These are phyloP conservation scores for Drosophila ironensis DNA, from an alignment of 1,140 invertebrate genomes.

Conservation along the genomic window DNA sequence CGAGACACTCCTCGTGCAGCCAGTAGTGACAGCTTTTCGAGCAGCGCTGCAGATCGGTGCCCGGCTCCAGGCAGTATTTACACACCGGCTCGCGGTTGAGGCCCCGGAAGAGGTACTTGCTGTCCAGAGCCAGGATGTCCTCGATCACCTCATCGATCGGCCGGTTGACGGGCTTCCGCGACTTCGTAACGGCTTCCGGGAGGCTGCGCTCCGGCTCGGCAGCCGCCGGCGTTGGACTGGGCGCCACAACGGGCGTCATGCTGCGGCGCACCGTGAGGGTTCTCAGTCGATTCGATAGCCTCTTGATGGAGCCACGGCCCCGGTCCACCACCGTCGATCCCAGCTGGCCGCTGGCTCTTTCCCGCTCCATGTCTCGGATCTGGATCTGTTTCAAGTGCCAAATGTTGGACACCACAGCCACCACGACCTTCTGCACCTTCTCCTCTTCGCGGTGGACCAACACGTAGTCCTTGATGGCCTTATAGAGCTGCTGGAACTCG, in stretches of 20 bases:
- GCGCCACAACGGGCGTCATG: slow-evolving; percentile 39
- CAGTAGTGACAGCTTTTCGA: slow-evolving; percentile 82
- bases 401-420: slow-evolving; percentile 51
- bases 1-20: slow-evolving; percentile 82
- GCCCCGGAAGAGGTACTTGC: slow-evolving; percentile 84
- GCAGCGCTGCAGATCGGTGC: slow-evolving; percentile 83
- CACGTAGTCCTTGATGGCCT: slow-evolving; percentile 58
- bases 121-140: slow-evolving; percentile 71
- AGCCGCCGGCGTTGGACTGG: slow-evolving; percentile 4
- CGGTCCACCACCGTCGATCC: slow-evolving; percentile 11
- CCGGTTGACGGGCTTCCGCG: slow-evolving; percentile 46
- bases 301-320: slow-evolving; percentile 46
- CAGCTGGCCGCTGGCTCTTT: slow-evolving; percentile 26
- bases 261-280: slow-evolving; percentile 45
- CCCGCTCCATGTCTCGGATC: slow-evolving; percentile 48
- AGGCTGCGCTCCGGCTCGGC: neutral
- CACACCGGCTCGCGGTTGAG: slow-evolving; percentile 84
- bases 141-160: slow-evolving; percentile 76
- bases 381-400: slow-evolving; percentile 58
- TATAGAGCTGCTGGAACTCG: slow-evolving; percentile 48
- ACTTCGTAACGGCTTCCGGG: slow-evolving; percentile 23
- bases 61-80: slow-evolving; percentile 85
- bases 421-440: slow-evolving; percentile 50
- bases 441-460: slow-evolving; percentile 52
- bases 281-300: slow-evolving; percentile 62